Evolutionary conservation across 2,888 invertebrate genomes (phyloP).

Genomic region (Argyra leucocephala): DNA sequence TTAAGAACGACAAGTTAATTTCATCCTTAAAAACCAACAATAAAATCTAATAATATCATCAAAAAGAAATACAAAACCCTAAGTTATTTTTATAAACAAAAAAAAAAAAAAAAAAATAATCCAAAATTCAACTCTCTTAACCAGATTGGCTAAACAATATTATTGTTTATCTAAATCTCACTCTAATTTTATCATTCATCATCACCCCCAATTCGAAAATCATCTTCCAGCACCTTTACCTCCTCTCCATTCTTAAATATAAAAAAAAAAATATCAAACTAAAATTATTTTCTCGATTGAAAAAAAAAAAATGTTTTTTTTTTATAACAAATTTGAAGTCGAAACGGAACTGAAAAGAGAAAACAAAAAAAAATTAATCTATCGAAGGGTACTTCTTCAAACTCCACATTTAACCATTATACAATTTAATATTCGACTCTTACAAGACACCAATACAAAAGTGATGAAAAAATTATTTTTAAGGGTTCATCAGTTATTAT

Average conservation of each 20-base stretch:
- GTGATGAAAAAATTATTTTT: constrained; percentile 2
- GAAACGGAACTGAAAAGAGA: not conserved
- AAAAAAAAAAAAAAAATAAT: not conserved
- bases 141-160: constrained; percentile 1
- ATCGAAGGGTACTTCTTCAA: no score
- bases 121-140: constrained; percentile 3
- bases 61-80: not conserved
- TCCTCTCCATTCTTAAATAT: no score
- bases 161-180: constrained; percentile 6
- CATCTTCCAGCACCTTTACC: no score
- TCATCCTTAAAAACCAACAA: not conserved
- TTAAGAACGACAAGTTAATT: not conserved
- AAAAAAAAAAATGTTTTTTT: no score
- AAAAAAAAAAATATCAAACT: no score
- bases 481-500: not conserved
- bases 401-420: no score
- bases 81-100: not conserved
- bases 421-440: no score
- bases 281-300: no score
- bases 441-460: not conserved
- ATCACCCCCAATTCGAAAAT: not conserved
- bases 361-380: not conserved
- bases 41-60: constrained; percentile 3
- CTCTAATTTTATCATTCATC: constrained; percentile 6
- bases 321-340: no score